These are phyloP conservation scores for Galleria mellonella DNA, from an alignment of 1,140 invertebrate species.

Conservation along the genomic window DNA sequence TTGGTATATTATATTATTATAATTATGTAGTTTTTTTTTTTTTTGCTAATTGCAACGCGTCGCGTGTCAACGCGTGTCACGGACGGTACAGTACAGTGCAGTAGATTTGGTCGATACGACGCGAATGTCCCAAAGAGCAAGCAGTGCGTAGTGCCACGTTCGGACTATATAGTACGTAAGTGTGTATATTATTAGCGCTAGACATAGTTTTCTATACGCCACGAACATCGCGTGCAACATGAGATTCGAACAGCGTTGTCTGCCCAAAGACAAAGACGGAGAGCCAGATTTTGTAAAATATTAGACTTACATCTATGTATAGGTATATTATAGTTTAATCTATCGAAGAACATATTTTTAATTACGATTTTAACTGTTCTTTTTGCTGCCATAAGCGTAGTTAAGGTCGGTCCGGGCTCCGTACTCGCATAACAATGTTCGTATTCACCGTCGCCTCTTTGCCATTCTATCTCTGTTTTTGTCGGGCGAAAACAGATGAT, in stretches of 20 bases:
- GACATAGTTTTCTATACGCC: constrained; percentile 13
- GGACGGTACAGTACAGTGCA: background rate
- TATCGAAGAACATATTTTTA: constrained; percentile 67
- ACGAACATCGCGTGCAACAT: no score
- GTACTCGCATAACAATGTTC: constrained; percentile 12
- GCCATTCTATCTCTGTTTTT: constrained; percentile 3
- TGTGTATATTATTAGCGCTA: constrained; percentile 41
- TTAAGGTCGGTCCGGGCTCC: constrained; percentile 32
- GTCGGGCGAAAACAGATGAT: constrained; percentile 5
- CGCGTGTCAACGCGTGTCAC: background rate
- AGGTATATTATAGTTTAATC: constrained; percentile 40
- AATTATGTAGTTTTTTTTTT: no score
- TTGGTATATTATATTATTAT: no score
- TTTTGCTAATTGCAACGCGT: no score
- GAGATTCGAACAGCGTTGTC: constrained; percentile 4
- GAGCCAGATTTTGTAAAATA: constrained; percentile 43
- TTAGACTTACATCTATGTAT: constrained; percentile 38
- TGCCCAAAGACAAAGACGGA: constrained; percentile 35
- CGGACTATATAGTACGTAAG: constrained; percentile 39
- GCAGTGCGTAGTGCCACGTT: constrained; percentile 33
- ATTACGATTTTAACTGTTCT: constrained; percentile 56
- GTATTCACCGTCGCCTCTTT: background rate
- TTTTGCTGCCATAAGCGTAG: constrained; percentile 64
- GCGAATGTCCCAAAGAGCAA: constrained; percentile 19
- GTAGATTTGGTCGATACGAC: no score